Conservation (phyloP, 1,140 invertebrate species). For the Drosophila nasuta region DNA sequence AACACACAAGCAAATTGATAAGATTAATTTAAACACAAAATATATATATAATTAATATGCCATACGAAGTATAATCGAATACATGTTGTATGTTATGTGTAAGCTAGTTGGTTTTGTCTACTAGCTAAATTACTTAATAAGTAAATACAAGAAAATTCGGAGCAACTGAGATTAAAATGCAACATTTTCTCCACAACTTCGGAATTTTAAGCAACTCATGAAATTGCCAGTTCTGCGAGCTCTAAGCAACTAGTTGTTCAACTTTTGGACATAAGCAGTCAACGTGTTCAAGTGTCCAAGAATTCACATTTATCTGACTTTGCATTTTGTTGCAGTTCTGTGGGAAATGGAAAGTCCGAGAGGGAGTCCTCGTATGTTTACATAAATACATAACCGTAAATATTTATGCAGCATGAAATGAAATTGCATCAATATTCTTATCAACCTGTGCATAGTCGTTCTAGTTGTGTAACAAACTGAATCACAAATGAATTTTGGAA, state of each 20-base stretch:
- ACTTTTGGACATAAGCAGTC: slow-evolving; percentile 34
- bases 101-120: slow-evolving; percentile 78
- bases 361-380: slow-evolving; percentile 42
- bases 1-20: slow-evolving; percentile 26
- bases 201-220: slow-evolving; percentile 9
- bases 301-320: slow-evolving; percentile 23
- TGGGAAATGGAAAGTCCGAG: slow-evolving; percentile 32
- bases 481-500: slow-evolving; percentile 31
- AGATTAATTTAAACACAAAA: slow-evolving; percentile 22
- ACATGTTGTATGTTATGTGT: slow-evolving; percentile 54
- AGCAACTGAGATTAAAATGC: slow-evolving; percentile 17
- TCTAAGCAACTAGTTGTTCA: slow-evolving; percentile 72
- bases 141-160: slow-evolving; percentile 29
- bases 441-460: slow-evolving; percentile 3
- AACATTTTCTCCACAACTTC: slow-evolving; percentile 14
- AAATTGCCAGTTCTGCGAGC: slow-evolving; percentile 68
- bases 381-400: slow-evolving; percentile 74
- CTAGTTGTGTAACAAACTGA: neutral
- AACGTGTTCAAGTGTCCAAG: slow-evolving; percentile 13
- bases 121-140: slow-evolving; percentile 51
- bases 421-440: slow-evolving; percentile 67
- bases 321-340: slow-evolving; percentile 28
- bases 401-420: slow-evolving; percentile 68
- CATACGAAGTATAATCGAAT: slow-evolving; percentile 55
- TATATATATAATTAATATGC: slow-evolving; percentile 9